Evolutionary conservation across 2,797 vertebrate species (phyloP).

Genomic region (Anas bahamensis): DNA sequence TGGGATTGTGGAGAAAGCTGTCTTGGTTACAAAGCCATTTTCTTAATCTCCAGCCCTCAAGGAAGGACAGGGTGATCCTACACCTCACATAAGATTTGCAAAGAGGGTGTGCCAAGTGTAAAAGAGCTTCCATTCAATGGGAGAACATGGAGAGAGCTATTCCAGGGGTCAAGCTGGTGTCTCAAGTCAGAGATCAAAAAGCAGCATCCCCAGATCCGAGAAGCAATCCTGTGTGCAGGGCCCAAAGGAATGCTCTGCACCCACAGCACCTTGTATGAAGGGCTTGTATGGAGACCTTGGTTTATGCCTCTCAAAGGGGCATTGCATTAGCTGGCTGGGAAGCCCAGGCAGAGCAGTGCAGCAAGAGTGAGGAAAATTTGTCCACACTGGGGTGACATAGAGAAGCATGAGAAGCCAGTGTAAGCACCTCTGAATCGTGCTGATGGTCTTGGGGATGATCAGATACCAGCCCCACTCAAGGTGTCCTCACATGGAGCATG

Average conservation of each 20-base stretch:
- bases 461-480: neutral
- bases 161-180: neutral
- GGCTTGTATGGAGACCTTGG: neutral
- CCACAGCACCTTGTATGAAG: neutral
- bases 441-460: neutral
- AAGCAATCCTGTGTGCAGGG: fast-evolving
- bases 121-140: neutral
- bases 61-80: neutral
- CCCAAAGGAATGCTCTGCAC: neutral
- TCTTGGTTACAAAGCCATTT: neutral
- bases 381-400: neutral
- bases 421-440: neutral
- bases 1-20: neutral
- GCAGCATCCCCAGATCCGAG: neutral
- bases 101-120: neutral
- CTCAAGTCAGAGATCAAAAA: neutral
- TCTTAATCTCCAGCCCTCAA: neutral
- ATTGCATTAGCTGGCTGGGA: neutral
- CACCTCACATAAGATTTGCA: neutral
- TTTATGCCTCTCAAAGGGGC: neutral
- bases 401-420: neutral
- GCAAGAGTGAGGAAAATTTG: neutral
- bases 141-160: neutral
- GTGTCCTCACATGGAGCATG: neutral
- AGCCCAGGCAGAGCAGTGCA: neutral